Evolutionary conservation across 2,888 invertebrate genomes (phyloP).

Genomic region (Heliconius erato): DNA sequence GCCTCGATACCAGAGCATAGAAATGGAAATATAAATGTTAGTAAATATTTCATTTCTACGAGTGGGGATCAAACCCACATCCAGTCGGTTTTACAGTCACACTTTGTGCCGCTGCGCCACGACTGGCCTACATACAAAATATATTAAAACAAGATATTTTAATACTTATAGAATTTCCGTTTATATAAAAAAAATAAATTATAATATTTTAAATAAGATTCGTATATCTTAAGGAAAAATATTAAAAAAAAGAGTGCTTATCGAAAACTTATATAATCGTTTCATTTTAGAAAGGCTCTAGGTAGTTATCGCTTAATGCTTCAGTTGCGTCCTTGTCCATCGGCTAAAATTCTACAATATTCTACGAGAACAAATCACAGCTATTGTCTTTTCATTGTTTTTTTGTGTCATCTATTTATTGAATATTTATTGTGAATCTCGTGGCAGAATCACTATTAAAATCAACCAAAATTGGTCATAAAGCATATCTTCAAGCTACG

Average conservation of each 20-base stretch:
- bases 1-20: too few relatives aligned
- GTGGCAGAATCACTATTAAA: background rate
- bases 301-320: constrained; percentile 57
- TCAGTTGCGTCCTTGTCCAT: constrained; percentile 62
- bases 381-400: constrained; percentile 9
- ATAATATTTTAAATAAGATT: too few relatives aligned
- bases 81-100: too few relatives aligned
- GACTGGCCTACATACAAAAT: too few relatives aligned
- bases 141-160: too few relatives aligned
- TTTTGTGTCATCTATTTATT: background rate
- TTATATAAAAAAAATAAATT: too few relatives aligned
- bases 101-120: too few relatives aligned
- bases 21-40: too few relatives aligned
- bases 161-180: too few relatives aligned
- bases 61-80: too few relatives aligned
- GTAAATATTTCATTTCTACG: too few relatives aligned
- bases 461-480: background rate
- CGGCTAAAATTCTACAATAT: constrained; percentile 30
- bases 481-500: background rate
- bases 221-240: too few relatives aligned
- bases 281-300: constrained; percentile 24
- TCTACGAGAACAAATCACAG: constrained; percentile 10
- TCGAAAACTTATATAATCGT: background rate
- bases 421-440: background rate
- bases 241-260: background rate